phyloP scores from a whole-genome alignment of 2,113 vertebrate genomes.

The Australoheros scitulus region DNA sequence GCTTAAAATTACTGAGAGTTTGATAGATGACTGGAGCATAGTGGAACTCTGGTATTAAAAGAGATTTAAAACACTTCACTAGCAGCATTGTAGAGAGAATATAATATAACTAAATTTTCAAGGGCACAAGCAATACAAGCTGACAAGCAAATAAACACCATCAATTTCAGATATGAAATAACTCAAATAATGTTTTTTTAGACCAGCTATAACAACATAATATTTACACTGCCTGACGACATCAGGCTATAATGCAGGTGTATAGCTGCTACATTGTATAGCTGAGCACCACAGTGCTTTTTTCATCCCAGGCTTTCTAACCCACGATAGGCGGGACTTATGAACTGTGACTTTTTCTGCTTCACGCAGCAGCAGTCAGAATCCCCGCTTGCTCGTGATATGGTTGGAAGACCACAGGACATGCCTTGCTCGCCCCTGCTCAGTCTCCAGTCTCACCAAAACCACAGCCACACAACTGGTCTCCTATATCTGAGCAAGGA shows the following conservation, averaged over 20 bases:
- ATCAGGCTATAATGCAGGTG: neutral
- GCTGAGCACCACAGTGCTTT: constrained; percentile 28
- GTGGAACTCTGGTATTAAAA: constrained; percentile 27
- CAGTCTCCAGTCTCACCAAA: constrained; percentile 11
- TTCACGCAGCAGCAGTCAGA: constrained; percentile 65
- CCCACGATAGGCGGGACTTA: constrained; percentile 49
- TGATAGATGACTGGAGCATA: constrained; percentile 21
- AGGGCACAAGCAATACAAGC: neutral
- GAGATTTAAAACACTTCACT: neutral
- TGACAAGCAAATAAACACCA: neutral
- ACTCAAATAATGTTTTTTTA: constrained; percentile 19
- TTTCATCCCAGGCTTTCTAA: constrained; percentile 33
- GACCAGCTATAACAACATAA: neutral
- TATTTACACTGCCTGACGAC: neutral
- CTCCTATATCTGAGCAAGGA: constrained; percentile 16
- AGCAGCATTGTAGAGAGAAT: neutral
- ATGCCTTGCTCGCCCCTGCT: constrained; percentile 32
- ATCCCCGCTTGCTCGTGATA: constrained; percentile 59
- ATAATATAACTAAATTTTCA: neutral
- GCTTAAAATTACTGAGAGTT: constrained; percentile 44
- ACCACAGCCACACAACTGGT: constrained; percentile 5
- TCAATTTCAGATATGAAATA: neutral
- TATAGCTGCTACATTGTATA: neutral
- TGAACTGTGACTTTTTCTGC: constrained; percentile 64
- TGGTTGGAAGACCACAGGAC: constrained; percentile 51